Evolutionary conservation across 2,888 invertebrate species (phyloP).

Genomic region (Piscicola geometra): DNA sequence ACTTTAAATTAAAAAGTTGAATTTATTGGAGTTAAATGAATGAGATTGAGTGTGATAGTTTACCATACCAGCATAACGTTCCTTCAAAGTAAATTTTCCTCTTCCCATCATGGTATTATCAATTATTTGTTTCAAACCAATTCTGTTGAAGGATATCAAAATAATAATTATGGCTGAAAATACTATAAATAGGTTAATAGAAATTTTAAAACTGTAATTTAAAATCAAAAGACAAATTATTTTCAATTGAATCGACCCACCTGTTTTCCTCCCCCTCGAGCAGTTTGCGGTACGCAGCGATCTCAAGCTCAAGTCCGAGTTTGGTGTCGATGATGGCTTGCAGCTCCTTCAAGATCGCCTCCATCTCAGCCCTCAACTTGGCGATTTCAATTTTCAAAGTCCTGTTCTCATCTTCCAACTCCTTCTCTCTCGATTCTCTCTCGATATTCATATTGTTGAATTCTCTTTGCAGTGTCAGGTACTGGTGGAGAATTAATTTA

Average conservation of each 20-base stretch:
- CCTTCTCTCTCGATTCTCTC: constrained; percentile 26
- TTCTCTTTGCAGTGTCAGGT: constrained; percentile 19
- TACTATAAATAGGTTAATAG: background rate
- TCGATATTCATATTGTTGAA: constrained; percentile 26
- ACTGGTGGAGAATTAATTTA: too few species aligned
- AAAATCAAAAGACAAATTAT: background rate
- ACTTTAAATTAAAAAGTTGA: too few species aligned
- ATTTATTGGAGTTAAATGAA: too few species aligned
- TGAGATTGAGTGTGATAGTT: too few species aligned
- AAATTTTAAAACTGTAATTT: background rate
- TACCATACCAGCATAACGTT: background rate
- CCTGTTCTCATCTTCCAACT: constrained; percentile 34
- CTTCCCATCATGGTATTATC: background rate
- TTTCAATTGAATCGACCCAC: background rate
- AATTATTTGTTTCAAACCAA: background rate
- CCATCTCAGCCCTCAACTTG: constrained; percentile 35
- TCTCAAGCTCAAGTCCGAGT: constrained; percentile 17
- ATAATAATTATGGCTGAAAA: background rate
- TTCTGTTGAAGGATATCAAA: background rate
- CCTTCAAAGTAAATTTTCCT: background rate
- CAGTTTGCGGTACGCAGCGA: constrained; percentile 6
- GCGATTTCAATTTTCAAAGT: constrained; percentile 27
- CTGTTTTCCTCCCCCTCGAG: constrained; percentile 26
- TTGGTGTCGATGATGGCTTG: constrained; percentile 25
- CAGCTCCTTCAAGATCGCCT: constrained; percentile 33